Evolutionary conservation across 2,888 invertebrate species (phyloP), one percentile per base, ranked within the genome.

Genomic region (Mimachlamys varia): DNA sequence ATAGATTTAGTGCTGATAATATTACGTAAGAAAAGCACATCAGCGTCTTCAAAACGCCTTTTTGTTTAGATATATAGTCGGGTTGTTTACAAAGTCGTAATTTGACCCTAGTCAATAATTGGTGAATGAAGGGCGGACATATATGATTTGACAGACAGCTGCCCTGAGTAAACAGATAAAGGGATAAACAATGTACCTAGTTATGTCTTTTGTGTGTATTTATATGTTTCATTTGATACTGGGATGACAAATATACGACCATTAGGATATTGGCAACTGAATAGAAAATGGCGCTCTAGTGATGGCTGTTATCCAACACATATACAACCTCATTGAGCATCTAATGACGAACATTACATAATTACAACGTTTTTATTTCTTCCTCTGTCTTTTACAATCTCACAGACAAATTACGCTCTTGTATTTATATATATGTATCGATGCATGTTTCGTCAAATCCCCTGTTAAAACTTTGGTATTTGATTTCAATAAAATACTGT

Each of bases 271-370:
- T 76, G 76, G 76, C 76, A 76, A 22, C 10, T 62, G 53, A 2
- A 19, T 17, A 19, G 58, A 76, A 33, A 76, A 33, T 12, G 76
- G 13, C 0, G 13, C 33, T 27, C 5, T 10, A 33, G 76, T 33
- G 76, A 76, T 76, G 76, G 76, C 27, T 15, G 33, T 10, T 33
- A 33, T 76, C 76, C 76, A 76, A 76, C 76, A 76, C 27, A 27
- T 76, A 76, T 13, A 76, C 58, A 33, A 76, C 12, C 76, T 76
- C 76, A 76, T 76, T 76, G 76, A 76, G 76, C 58, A 58, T 58
- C 58, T 58, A n/a, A 58, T n/a, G 22, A 58, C 19, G 22, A 58
- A 58, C 19, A 19, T 58, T 58, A 58, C 58, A 58, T 58, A 58
- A 58, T 58, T 17, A 58, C n/a, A n/a, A 22, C 10, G n/a, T 7